Evolutionary conservation across 2,888 invertebrate genomes (phyloP).

Genomic region (Limnephilus auricula): DNA sequence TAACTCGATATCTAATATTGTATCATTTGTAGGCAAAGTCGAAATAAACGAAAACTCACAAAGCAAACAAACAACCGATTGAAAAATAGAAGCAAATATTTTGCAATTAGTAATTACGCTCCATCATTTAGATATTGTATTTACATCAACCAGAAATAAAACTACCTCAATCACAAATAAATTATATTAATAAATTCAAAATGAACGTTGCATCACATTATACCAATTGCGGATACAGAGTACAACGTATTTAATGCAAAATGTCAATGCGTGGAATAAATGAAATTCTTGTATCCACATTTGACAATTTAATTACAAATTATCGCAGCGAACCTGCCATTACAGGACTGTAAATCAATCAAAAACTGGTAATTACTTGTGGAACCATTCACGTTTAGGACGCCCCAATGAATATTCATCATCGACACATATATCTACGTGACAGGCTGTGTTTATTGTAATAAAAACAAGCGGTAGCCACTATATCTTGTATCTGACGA

Average conservation of each 20-base stretch:
- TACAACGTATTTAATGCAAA: slow-evolving; percentile 22
- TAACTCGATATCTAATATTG: background rate
- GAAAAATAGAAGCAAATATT: background rate
- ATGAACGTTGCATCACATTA: slow-evolving; percentile 25
- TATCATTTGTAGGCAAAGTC: background rate
- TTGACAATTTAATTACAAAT: slow-evolving; percentile 67
- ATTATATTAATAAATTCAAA: background rate
- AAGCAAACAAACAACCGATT: background rate
- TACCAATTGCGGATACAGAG: slow-evolving; percentile 23
- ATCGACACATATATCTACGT: slow-evolving; percentile 53
- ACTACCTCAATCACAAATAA: background rate
- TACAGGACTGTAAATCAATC: slow-evolving; percentile 66
- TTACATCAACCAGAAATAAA: background rate
- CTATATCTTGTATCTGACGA: background rate
- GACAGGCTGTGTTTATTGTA: slow-evolving; percentile 63
- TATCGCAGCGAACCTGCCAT: slow-evolving; percentile 65
- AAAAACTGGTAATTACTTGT: slow-evolving; percentile 64
- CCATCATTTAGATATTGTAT: background rate
- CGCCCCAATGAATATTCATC: slow-evolving; percentile 66
- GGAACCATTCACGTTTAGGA: slow-evolving; percentile 54
- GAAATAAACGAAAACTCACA: background rate
- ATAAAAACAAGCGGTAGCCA: slow-evolving; percentile 59
- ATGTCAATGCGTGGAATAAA: slow-evolving; percentile 59
- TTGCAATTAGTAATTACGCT: background rate
- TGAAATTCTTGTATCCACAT: slow-evolving; percentile 61